Evolutionary conservation across 53 echinoderm and acorn worm genomes (phyloP), one percentile per base, ranked within the genome.

Genomic region (Astropecten irregularis): DNA sequence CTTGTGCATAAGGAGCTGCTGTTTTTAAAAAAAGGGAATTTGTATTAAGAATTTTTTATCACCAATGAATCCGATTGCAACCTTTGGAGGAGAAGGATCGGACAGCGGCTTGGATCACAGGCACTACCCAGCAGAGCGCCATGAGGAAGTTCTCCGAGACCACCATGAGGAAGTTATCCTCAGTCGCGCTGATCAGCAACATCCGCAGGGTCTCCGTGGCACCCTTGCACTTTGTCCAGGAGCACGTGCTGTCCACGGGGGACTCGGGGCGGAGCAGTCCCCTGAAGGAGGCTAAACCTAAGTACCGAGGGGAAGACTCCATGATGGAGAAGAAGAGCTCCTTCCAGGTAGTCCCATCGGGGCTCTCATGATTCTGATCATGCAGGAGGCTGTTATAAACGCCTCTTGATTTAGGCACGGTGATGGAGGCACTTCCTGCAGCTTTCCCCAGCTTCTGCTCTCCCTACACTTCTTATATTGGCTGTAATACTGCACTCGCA

Each of bases 301-400:
- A 58, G 40, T 60, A 56, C 46, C 44, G 84, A 14, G 61, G 51
- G 20, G 84, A 84, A 25, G 49, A 46, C 15, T 71, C 71, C 40
- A 53, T 71, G 71, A 71, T 72, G 84, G 84, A 84, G 50, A 44
- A 60, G 38, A 71, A 32, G 53, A 29, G 37, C 39, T 40, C 22
- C 28, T 74, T 56, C 34, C 54, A 74, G 74, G 74, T 74, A 74
- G 74, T 42, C n/a, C n/a, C n/a, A n/a, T n/a, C n/a, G n/a, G n/a
- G n/a, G n/a, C n/a, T n/a, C n/a, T n/a, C n/a, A n/a, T n/a, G n/a
- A n/a, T n/a, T n/a, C n/a, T n/a, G n/a, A n/a, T n/a, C n/a, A n/a
- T n/a, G n/a, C n/a, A n/a, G n/a, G n/a, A n/a, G n/a, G n/a, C n/a
- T n/a, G n/a, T n/a, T n/a, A n/a, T n/a, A n/a, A n/a, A n/a, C n/a